These are phyloP conservation scores for Unio delphinus DNA, from an alignment of 2,888 invertebrate species.

Conservation along the genomic window DNA sequence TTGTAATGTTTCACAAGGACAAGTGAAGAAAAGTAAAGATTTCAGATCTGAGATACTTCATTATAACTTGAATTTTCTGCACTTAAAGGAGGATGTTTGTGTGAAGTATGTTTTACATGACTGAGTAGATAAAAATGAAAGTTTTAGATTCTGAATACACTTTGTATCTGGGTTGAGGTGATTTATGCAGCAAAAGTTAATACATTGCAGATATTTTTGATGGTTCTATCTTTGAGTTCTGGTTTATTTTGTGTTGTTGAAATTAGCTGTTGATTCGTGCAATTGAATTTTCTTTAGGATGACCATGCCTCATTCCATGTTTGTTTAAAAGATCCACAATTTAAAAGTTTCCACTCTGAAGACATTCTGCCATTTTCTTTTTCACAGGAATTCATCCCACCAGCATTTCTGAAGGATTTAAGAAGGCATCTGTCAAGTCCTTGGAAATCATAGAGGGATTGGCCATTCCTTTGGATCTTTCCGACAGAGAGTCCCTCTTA, in stretches of 20 bases:
- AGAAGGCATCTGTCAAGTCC: constrained; percentile 82
- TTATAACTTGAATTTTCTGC: not conserved
- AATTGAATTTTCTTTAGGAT: too few species aligned
- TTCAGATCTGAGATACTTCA: too few species aligned
- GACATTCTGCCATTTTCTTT: not conserved
- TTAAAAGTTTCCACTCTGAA: not conserved
- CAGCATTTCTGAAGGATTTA: constrained; percentile 96
- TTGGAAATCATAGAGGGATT: constrained; percentile 84
- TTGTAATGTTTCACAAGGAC: too few species aligned
- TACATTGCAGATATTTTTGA: too few species aligned
- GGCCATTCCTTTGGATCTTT: constrained; percentile 86
- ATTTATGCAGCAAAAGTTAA: too few species aligned
- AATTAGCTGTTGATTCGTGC: too few species aligned
- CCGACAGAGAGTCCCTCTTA: constrained; percentile 88
- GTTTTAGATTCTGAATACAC: too few species aligned
- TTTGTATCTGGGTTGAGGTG: too few species aligned
- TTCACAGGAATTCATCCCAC: constrained; percentile 94
- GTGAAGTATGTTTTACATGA: not conserved
- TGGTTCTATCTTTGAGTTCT: too few species aligned
- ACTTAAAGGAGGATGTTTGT: not conserved
- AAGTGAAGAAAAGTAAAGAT: too few species aligned
- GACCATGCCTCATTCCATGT: too few species aligned
- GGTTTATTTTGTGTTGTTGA: too few species aligned
- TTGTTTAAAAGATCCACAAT: not conserved
- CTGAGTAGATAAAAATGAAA: not conserved